Evolutionary conservation across 2,888 invertebrate genomes (phyloP).

Genomic region (Clepsis dumicolana): DNA sequence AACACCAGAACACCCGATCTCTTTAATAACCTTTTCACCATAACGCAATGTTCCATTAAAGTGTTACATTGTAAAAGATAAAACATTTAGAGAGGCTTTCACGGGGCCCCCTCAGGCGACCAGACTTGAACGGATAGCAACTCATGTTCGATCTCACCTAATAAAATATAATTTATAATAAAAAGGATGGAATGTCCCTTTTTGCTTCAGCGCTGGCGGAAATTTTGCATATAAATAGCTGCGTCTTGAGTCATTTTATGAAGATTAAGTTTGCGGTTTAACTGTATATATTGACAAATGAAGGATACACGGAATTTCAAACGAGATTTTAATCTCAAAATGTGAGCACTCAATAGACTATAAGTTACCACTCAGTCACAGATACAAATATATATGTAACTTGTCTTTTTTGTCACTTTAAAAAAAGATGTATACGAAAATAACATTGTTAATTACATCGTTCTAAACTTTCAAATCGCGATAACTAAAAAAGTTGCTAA

Average conservation of each 20-base stretch:
- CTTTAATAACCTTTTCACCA: slow-evolving; percentile 38
- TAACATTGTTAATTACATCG: too few relatives aligned
- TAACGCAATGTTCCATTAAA: slow-evolving; percentile 41
- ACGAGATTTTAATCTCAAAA: too few relatives aligned
- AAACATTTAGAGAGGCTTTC: slow-evolving; percentile 41
- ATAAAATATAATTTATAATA: slow-evolving; percentile 43
- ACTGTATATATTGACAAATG: too few relatives aligned
- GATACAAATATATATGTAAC: too few relatives aligned
- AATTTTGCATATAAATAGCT: slow-evolving; percentile 14
- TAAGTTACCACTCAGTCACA: too few relatives aligned
- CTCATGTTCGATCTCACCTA: slow-evolving; percentile 43
- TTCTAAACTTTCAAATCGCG: too few relatives aligned
- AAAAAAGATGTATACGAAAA: too few relatives aligned
- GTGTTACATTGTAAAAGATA: slow-evolving; percentile 39
- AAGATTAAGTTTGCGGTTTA: not conserved
- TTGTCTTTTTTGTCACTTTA: too few relatives aligned
- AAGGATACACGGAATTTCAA: too few relatives aligned
- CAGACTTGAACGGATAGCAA: slow-evolving; percentile 36
- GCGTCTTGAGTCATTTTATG: slow-evolving; percentile 4
- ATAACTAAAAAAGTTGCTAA: too few relatives aligned
- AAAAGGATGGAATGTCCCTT: slow-evolving; percentile 36
- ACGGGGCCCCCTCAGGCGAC: slow-evolving; percentile 34
- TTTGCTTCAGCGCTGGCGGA: slow-evolving; percentile 10
- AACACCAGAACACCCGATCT: slow-evolving; percentile 15
- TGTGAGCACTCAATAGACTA: too few relatives aligned